A percentile compares a stretch with the other conserved stretches of the same genome.
Conservation (phyloP, 2,888 invertebrate species). For the Ornithoptera alexandrae region DNA sequence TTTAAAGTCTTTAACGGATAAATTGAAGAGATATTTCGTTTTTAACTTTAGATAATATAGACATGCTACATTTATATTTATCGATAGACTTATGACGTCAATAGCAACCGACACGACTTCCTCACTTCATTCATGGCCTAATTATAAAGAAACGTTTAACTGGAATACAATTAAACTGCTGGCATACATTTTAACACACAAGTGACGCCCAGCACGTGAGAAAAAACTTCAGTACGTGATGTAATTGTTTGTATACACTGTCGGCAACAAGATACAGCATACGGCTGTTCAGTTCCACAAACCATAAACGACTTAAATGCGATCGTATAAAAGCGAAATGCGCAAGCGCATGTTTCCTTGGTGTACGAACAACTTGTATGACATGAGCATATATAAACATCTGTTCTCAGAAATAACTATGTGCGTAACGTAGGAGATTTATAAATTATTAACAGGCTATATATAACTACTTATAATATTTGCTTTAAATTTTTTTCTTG, state of each 20-base stretch:
- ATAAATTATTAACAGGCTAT: constrained; percentile 12
- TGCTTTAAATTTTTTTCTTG: too few relatives aligned
- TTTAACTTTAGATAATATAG: too few relatives aligned
- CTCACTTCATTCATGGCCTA: constrained; percentile 50
- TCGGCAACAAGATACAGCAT: constrained; percentile 30
- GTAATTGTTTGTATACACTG: constrained; percentile 44
- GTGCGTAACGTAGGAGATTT: constrained; percentile 20
- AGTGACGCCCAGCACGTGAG: constrained; percentile 42
- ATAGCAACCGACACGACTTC: constrained; percentile 33
- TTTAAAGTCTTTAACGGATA: too few relatives aligned
- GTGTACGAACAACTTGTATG: constrained; percentile 10
- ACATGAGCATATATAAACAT: constrained; percentile 19
- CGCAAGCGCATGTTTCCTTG: neutral
- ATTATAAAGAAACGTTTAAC: constrained; percentile 39
- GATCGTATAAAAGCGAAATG: constrained; percentile 3
- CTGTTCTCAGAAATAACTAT: constrained; percentile 25
- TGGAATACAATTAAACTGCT: constrained; percentile 19
- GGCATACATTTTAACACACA: constrained; percentile 26
- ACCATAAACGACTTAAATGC: constrained; percentile 13
- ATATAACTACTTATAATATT: too few relatives aligned
- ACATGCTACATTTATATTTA: neutral
- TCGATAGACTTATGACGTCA: constrained; percentile 38
- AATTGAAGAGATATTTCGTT: too few relatives aligned
- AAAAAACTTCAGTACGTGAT: constrained; percentile 42
- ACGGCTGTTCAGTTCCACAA: constrained; percentile 5